phyloP scores from a whole-genome alignment of 2,888 invertebrate species.

The Choreutis nemorana region DNA sequence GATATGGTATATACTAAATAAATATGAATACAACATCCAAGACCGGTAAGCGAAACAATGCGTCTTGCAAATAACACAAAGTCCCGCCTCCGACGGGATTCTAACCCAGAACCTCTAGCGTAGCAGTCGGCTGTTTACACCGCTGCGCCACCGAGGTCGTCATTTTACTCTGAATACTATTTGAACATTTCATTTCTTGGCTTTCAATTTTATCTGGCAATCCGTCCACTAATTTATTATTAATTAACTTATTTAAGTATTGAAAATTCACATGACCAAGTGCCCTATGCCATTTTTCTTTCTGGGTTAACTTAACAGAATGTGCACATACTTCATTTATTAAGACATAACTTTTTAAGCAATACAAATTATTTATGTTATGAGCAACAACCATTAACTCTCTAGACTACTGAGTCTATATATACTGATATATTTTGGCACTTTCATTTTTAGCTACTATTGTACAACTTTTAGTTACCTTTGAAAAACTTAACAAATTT shows the following conservation, averaged over 20 bases:
- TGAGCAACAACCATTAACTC: slow-evolving; percentile 12
- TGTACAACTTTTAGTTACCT: slow-evolving; percentile 12
- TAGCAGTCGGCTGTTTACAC: too few relatives aligned
- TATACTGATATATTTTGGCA: slow-evolving; percentile 16
- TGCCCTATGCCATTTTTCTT: slow-evolving; percentile 14
- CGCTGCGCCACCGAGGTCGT: too few relatives aligned
- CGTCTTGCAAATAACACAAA: too few relatives aligned
- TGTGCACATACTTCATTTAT: slow-evolving; percentile 10
- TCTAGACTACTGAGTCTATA: slow-evolving; percentile 5
- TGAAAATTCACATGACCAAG: slow-evolving; percentile 16
- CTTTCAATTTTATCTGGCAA: slow-evolving; percentile 15
- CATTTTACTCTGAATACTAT: slow-evolving; percentile 17
- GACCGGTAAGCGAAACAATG: too few relatives aligned
- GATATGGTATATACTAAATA: too few relatives aligned
- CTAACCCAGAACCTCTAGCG: too few relatives aligned
- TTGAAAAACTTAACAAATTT: slow-evolving; percentile 15
- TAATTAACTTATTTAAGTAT: slow-evolving; percentile 12
- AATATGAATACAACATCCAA: too few relatives aligned
- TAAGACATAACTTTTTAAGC: slow-evolving; percentile 9
- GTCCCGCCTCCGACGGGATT: too few relatives aligned
- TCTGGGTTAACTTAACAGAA: slow-evolving; percentile 8
- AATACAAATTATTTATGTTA: slow-evolving; percentile 13
- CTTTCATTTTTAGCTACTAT: slow-evolving; percentile 10
- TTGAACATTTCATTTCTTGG: slow-evolving; percentile 15
- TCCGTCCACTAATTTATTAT: slow-evolving; percentile 15